Evolutionary conservation across 2,888 invertebrate genomes (phyloP), one percentile per base, ranked within the genome.

Genomic region (Caenorhabditis imperialis): DNA sequence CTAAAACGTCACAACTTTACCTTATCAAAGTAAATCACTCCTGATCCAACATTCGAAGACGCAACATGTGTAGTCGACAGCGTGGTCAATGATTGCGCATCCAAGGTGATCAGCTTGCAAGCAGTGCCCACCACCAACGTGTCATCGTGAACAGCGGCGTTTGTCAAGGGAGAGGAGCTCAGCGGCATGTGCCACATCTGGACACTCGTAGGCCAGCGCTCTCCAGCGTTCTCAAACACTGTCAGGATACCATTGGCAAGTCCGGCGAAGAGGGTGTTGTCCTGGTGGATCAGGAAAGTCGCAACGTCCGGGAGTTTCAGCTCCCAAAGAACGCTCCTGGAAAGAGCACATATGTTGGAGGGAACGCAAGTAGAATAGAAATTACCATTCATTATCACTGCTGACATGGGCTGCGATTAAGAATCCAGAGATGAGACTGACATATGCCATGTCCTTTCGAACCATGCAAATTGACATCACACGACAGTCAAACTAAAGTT

Each of bases 201-300:
- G 14, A 87, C 82, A 44, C 80, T 75, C 14, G 86, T 83, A 6
- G 88, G 88, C 58, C 81, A 76, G 20, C 78, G 78, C 48, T 78
- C 79, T 37, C 82, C 79, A 25, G 84, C 81, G 79, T 89, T 84
- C 78, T 91, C 90, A 22, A 90, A 83, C 3, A 91, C 89, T 12
- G 90, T 90, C 10, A 91, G 80, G 0, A 90, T 90, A 10, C 91
- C 91, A 82, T 91, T 90, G 16, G 90, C 90, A 22, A 91, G 84
- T 2, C 89, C 90, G 23, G 89, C 89, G 77, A 90, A 90, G 8
- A 90, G 86, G 42, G 89, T 85, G 25, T 86, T 85, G 18, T 88
- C 86, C 62, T 85, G 85, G 67, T 87, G 88, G 51, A 89, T 86
- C 35, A 91, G 80, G 45, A 89, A 88, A 58, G 90, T 81, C 1